Evolutionary conservation across 2,113 vertebrate genomes (phyloP).

Genomic region (Meleagris gallopavo): DNA sequence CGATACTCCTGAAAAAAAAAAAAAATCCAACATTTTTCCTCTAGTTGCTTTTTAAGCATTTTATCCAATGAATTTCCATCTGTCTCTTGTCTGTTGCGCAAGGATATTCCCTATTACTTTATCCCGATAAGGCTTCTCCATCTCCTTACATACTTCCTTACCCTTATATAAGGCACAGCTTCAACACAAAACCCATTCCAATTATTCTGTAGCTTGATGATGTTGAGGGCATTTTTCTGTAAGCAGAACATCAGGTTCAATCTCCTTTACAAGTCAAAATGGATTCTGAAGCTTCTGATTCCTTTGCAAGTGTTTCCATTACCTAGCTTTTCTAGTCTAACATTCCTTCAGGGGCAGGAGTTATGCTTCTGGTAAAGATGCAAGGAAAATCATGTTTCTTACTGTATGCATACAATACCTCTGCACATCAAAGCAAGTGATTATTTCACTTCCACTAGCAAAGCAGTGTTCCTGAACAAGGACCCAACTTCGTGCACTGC

Average conservation of each 20-base stretch:
- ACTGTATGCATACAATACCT: background rate
- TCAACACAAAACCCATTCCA: background rate
- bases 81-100: background rate
- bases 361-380: background rate
- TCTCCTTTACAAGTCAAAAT: background rate
- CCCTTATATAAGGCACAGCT: background rate
- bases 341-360: background rate
- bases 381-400: background rate
- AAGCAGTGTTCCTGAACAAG: background rate
- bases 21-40: background rate
- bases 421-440: background rate
- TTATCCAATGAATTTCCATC: background rate
- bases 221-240: background rate
- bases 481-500: background rate
- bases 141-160: background rate
- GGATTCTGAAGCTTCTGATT: background rate
- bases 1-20: slow-evolving; percentile 83
- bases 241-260: background rate
- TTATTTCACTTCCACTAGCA: background rate
- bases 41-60: background rate
- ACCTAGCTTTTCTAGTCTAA: background rate
- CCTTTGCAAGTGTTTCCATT: background rate
- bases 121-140: background rate
- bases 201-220: background rate
- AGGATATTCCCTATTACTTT: background rate